Evolutionary conservation across 1,140 invertebrate species (phyloP).

Genomic region (Drosophila elegans): DNA sequence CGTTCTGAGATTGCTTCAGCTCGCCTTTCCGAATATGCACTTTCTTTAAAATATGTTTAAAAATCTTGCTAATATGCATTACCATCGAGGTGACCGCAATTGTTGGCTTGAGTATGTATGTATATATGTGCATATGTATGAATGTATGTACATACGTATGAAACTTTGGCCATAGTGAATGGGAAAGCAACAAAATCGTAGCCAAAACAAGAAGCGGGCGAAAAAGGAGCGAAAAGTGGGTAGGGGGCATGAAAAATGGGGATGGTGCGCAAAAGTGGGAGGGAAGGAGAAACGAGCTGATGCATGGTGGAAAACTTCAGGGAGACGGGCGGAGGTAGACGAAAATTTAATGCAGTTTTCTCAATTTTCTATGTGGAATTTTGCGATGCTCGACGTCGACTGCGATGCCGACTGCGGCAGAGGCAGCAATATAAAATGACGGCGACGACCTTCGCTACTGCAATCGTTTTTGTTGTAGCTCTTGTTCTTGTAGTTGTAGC

Average conservation of each 20-base stretch:
- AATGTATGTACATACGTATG: slow-evolving; percentile 8
- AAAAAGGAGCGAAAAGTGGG: slow-evolving; percentile 6
- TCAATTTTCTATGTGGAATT: slow-evolving; percentile 76
- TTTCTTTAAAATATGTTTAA: not conserved
- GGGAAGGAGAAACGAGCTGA: slow-evolving; percentile 30
- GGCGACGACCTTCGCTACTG: slow-evolving; percentile 71
- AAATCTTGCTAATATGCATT: not conserved
- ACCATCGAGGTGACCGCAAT: not conserved
- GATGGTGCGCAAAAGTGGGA: slow-evolving; percentile 2
- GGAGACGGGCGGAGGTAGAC: slow-evolving; percentile 12
- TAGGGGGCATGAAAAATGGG: not conserved
- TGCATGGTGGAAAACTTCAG: slow-evolving; percentile 34
- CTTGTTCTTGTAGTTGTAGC: slow-evolving; percentile 11
- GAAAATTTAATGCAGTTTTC: slow-evolving; percentile 79
- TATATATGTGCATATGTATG: slow-evolving; percentile 3
- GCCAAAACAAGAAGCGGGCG: slow-evolving; percentile 42
- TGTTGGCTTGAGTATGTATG: slow-evolving; percentile 13
- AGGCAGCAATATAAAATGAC: slow-evolving; percentile 43
- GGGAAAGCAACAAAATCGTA: slow-evolving; percentile 43
- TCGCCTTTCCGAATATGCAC: not conserved
- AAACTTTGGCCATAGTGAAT: slow-evolving; percentile 36
- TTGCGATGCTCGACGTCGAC: slow-evolving; percentile 33
- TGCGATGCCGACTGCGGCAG: slow-evolving; percentile 11
- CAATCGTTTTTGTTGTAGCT: slow-evolving; percentile 35
- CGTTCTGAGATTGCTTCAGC: not conserved